These are phyloP conservation scores for Oxytorus armatus DNA, from an alignment of 2,888 invertebrate genomes.

Conservation along the genomic window DNA sequence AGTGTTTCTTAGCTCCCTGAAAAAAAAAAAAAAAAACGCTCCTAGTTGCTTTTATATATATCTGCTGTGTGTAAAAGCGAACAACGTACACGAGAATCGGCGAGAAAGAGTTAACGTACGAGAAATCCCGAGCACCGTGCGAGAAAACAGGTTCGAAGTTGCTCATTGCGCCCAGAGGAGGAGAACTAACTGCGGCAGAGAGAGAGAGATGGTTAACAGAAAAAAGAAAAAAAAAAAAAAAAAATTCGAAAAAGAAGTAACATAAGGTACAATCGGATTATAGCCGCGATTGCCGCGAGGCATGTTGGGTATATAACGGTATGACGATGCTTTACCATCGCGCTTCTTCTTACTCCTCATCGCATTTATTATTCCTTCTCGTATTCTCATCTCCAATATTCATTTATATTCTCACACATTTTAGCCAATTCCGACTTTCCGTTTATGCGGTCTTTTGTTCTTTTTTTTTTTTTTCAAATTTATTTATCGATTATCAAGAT, in stretches of 20 bases:
- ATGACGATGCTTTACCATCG: constrained; percentile 68
- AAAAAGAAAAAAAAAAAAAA: constrained; percentile 24
- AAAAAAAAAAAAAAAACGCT: constrained; percentile 14
- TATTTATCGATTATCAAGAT: constrained; percentile 34
- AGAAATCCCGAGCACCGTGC: constrained; percentile 55
- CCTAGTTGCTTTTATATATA: constrained; percentile 1
- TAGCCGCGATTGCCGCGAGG: constrained; percentile 80
- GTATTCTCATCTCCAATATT: constrained; percentile 32
- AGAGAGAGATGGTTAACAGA: constrained; percentile 21
- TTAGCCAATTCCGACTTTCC: constrained; percentile 8
- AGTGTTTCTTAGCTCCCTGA: not conserved
- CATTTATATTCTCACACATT: not conserved
- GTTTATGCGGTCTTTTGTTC: constrained; percentile 6
- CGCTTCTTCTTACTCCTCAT: constrained; percentile 30
- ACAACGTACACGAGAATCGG: constrained; percentile 21
- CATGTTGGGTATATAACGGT: constrained; percentile 78
- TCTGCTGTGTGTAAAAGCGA: constrained; percentile 21
- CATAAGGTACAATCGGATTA: constrained; percentile 81
- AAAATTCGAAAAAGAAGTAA: constrained; percentile 78
- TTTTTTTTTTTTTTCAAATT: not conserved
- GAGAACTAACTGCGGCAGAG: constrained; percentile 44
- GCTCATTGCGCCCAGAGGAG: constrained; percentile 72
- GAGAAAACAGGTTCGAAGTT: constrained; percentile 81
- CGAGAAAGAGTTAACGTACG: constrained; percentile 44
- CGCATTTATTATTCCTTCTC: constrained; percentile 22